phyloP scores from a whole-genome alignment of 2,113 vertebrate species.

The Anas platyrhynchos region DNA sequence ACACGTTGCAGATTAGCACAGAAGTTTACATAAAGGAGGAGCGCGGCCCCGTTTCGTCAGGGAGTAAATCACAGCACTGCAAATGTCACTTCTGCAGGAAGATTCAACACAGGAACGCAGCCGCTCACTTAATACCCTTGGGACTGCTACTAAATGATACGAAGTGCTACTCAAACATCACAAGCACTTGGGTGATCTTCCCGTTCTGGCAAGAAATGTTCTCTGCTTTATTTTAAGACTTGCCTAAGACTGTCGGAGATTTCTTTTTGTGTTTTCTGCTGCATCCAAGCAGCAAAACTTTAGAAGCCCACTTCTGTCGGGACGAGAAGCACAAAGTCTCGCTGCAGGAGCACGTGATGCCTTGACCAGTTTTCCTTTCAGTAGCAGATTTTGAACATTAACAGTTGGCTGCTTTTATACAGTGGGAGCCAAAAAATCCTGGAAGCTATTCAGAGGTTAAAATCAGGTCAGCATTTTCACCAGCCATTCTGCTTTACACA shows the following conservation, averaged over 20 bases:
- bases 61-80: background rate
- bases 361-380: background rate
- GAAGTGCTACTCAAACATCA: background rate
- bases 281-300: background rate
- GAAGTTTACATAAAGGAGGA: fast-evolving
- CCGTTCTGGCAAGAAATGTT: background rate
- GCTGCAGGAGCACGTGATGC: background rate
- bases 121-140: background rate
- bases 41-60: fast-evolving
- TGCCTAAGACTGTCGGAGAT: background rate
- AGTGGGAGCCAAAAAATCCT: conserved; percentile 9
- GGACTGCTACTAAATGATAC: background rate
- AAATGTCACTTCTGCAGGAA: background rate
- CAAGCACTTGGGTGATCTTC: background rate
- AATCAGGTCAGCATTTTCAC: conserved; percentile 38
- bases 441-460: conserved; percentile 37
- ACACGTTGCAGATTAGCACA: fast-evolving
- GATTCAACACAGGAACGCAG: background rate
- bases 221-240: background rate
- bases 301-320: background rate
- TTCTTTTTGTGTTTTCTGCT: background rate
- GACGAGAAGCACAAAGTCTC: background rate
- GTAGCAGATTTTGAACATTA: conserved; percentile 25
- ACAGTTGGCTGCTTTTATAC: conserved; percentile 8
- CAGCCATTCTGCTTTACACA: background rate